Percentiles rank a stretch among this genome's conserved stretches.
These are phyloP conservation scores for Rhea americana DNA, from an alignment of 2,113 vertebrate genomes.

Conservation along the genomic window DNA sequence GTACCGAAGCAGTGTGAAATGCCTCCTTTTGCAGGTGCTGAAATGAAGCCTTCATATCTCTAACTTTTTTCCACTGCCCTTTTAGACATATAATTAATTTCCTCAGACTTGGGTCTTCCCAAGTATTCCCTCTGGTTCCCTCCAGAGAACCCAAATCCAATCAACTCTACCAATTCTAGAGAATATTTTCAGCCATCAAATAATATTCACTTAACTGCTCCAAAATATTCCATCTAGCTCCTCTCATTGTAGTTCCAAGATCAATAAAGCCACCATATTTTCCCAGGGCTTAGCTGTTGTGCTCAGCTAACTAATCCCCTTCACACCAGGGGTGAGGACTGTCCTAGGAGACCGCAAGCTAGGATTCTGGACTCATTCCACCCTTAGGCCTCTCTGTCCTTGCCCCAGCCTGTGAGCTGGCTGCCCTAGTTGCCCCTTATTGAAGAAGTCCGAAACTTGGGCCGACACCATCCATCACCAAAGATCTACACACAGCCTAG, in stretches of 20 bases:
- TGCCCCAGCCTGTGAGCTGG: background rate
- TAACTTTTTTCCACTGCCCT: background rate
- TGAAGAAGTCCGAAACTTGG: background rate
- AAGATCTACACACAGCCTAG: background rate
- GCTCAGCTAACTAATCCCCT: background rate
- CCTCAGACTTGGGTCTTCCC: background rate
- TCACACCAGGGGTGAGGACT: background rate
- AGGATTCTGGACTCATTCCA: background rate
- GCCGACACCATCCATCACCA: rapidly evolving
- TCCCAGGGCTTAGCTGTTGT: rapidly evolving
- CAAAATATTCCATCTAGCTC: background rate
- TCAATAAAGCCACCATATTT: rapidly evolving
- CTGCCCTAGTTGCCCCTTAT: background rate
- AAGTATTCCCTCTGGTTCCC: too few relatives aligned
- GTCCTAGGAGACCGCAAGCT: rapidly evolving
- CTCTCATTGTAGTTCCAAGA: background rate
- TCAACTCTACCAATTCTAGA: background rate
- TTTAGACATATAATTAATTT: background rate
- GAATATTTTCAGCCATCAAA: background rate
- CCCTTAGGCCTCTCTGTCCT: background rate
- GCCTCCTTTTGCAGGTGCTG: background rate
- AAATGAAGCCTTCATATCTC: background rate
- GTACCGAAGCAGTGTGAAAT: background rate
- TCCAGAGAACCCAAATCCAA: background rate
- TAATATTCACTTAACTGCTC: background rate